Conservation (phyloP, 2,888 invertebrate species). For the Disparrhopalites patrizii region DNA sequence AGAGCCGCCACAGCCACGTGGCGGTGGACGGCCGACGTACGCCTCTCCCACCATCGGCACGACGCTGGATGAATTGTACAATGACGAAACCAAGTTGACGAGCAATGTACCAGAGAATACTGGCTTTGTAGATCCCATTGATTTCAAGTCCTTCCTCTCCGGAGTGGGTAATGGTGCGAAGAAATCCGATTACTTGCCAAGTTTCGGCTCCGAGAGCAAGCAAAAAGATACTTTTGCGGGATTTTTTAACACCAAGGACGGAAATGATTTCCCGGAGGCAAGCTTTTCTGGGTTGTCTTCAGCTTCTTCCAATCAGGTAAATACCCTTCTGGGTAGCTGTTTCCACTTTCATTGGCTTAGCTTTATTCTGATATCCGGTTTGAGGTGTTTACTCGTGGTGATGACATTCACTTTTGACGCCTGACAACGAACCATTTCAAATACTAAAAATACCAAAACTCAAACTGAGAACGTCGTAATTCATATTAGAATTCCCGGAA, state of each 20-base stretch:
- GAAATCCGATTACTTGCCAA: constrained; percentile 50
- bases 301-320: constrained; percentile 41
- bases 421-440: too few species aligned
- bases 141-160: constrained; percentile 58
- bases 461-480: neutral
- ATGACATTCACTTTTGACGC: too few species aligned
- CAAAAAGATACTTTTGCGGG: constrained; percentile 39
- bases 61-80: constrained; percentile 12
- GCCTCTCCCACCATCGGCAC: constrained; percentile 14
- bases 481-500: neutral
- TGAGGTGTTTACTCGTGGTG: too few species aligned
- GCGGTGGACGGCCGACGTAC: constrained; percentile 1
- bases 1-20: neutral
- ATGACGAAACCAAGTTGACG: constrained; percentile 11
- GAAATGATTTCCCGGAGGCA: constrained; percentile 43
- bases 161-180: constrained; percentile 49
- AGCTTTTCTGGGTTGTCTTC: constrained; percentile 36
- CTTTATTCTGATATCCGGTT: too few species aligned
- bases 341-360: too few species aligned
- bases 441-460: neutral
- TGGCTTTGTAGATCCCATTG: constrained; percentile 58
- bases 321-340: too few species aligned
- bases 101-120: constrained; percentile 35
- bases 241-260: constrained; percentile 38
- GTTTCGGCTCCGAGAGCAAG: constrained; percentile 39